Evolutionary conservation across 2,113 vertebrate genomes (phyloP).

Genomic region (Trachemys scripta): DNA sequence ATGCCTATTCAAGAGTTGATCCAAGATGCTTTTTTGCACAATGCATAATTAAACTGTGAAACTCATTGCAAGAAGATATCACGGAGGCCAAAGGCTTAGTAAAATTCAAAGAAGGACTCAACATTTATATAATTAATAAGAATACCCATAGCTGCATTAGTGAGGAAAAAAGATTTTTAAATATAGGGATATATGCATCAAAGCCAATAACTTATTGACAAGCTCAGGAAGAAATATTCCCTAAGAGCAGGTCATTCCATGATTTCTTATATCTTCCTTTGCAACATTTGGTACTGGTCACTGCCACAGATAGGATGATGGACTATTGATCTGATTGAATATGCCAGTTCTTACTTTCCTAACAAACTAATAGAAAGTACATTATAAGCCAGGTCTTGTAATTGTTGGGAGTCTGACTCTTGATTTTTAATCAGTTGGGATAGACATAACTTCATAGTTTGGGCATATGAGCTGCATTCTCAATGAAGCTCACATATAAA

Average conservation of each 20-base stretch:
- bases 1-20: not conserved
- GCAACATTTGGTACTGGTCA: not conserved
- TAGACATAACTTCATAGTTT: not conserved
- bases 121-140: not conserved
- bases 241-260: not conserved
- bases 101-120: slow-evolving; percentile 25
- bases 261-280: not conserved
- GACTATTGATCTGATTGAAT: not conserved
- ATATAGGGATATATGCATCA: not conserved
- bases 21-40: not conserved
- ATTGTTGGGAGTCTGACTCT: not conserved
- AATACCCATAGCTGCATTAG: not conserved
- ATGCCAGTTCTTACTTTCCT: not conserved
- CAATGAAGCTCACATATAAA: not conserved
- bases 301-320: not conserved
- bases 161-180: not conserved
- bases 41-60: not conserved
- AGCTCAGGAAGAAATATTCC: not conserved
- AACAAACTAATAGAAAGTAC: not conserved
- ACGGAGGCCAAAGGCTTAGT: not conserved
- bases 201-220: not conserved
- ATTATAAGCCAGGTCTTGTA: not conserved
- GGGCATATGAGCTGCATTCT: not conserved
- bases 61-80: not conserved
- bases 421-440: not conserved